Conservation (phyloP, 2,113 vertebrate species). For the Empidonax alnorum region DNA sequence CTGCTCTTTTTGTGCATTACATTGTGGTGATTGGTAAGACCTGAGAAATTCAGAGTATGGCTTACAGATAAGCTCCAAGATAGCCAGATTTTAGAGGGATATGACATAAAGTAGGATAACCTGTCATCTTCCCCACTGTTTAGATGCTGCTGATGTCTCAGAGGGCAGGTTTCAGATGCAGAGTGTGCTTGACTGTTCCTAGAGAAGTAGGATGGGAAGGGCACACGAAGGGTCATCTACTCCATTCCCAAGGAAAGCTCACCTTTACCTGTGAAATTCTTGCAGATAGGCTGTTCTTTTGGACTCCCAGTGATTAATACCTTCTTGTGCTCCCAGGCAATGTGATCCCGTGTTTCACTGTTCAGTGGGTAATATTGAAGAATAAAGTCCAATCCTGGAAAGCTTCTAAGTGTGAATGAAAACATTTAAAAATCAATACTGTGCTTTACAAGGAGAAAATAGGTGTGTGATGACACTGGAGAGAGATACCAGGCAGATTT, state of each 20-base stretch:
- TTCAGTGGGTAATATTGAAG: constrained; percentile 14
- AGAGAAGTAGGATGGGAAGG: neutral
- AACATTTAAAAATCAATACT: constrained; percentile 52
- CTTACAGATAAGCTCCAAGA: neutral
- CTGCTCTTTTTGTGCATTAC: neutral
- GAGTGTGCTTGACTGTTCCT: neutral
- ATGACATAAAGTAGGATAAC: neutral
- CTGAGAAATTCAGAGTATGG: neutral
- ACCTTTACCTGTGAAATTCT: neutral
- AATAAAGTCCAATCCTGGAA: constrained; percentile 46
- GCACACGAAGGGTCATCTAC: neutral
- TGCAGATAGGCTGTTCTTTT: neutral
- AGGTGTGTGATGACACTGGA: neutral
- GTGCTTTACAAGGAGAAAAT: constrained; percentile 60
- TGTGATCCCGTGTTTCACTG: constrained; percentile 11
- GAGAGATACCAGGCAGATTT: neutral
- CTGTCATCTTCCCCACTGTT: neutral
- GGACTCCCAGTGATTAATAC: neutral
- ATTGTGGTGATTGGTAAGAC: neutral
- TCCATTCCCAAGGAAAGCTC: neutral
- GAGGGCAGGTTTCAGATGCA: neutral
- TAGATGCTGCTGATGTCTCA: neutral
- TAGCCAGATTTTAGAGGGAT: neutral
- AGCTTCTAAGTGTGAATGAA: constrained; percentile 53
- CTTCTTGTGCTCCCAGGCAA: neutral